Percentiles rank a stretch among this genome's conserved stretches.
Evolutionary conservation across 2,888 invertebrate genomes (phyloP).

Genomic region (Fabriciana adippe): DNA sequence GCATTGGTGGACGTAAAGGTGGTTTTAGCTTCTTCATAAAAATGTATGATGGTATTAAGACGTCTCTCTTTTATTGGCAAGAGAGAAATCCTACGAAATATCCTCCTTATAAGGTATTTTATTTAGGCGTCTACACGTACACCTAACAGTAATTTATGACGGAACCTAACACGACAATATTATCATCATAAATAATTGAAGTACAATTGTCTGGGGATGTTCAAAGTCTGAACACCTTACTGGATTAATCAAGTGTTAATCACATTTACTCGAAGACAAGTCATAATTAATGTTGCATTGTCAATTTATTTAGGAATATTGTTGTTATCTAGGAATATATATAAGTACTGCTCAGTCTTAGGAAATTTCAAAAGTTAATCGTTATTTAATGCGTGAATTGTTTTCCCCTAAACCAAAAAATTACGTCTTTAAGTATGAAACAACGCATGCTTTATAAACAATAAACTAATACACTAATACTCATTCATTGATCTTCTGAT

Average conservation of each 20-base stretch:
- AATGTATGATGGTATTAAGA: conserved; percentile 9
- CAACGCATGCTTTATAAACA: too few relatives aligned
- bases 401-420: too few relatives aligned
- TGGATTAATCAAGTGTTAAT: conserved; percentile 16
- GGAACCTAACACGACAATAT: neutral
- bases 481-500: too few relatives aligned
- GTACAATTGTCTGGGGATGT: conserved; percentile 4
- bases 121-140: neutral
- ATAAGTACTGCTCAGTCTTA: too few relatives aligned
- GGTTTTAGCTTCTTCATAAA: conserved; percentile 7
- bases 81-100: neutral
- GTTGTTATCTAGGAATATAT: conserved; percentile 1
- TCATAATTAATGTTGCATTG: conserved; percentile 10
- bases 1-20: too few relatives aligned
- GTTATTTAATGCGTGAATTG: too few relatives aligned
- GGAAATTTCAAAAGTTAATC: too few relatives aligned
- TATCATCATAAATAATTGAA: conserved; percentile 1
- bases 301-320: conserved; percentile 6
- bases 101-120: neutral
- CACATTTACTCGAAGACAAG: conserved; percentile 11
- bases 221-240: conserved; percentile 12
- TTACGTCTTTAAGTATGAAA: too few relatives aligned
- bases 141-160: neutral
- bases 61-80: conserved; percentile 4
- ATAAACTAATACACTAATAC: too few relatives aligned